A percentile compares a stretch with the other conserved stretches of the same genome.
Evolutionary conservation across 35 echinoderm and acorn worm species (phyloP).

Genomic region (Stichopus chloronotus): DNA sequence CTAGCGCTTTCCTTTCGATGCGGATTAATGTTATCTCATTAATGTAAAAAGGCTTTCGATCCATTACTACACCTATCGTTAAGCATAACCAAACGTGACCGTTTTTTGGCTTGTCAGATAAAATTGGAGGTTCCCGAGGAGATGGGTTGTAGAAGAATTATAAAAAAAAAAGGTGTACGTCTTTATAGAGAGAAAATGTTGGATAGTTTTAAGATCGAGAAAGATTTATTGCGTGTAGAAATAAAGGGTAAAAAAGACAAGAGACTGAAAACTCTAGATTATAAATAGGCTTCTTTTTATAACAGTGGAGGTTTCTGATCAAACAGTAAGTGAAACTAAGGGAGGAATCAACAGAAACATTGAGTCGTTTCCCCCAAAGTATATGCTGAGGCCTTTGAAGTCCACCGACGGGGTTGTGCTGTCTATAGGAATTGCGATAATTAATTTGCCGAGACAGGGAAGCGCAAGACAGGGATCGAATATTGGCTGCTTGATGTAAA

Average conservation of each 20-base stretch:
- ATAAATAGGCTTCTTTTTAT: neutral
- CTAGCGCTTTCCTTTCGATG: neutral
- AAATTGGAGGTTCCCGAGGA: neutral
- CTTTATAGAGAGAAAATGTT: neutral
- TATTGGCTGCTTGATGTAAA: neutral
- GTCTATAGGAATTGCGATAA: neutral
- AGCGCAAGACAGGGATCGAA: neutral
- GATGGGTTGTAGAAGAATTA: neutral
- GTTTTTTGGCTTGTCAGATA: neutral
- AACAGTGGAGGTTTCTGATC: neutral
- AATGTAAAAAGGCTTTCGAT: slow-evolving; percentile 11
- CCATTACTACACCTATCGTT: neutral
- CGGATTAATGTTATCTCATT: neutral
- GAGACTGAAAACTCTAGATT: neutral
- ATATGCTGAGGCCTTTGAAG: neutral
- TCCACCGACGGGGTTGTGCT: neutral
- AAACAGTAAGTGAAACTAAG: neutral
- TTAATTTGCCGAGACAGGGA: neutral
- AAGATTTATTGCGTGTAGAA: neutral
- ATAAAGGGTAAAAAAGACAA: neutral
- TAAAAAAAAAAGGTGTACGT: neutral
- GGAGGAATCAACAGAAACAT: neutral
- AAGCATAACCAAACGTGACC: neutral
- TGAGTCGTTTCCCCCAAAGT: neutral
- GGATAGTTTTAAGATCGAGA: neutral